Base-by-base conservation (phyloP, 2,113 vertebrate genomes). In the Pachypanchax playfairii region DNA sequence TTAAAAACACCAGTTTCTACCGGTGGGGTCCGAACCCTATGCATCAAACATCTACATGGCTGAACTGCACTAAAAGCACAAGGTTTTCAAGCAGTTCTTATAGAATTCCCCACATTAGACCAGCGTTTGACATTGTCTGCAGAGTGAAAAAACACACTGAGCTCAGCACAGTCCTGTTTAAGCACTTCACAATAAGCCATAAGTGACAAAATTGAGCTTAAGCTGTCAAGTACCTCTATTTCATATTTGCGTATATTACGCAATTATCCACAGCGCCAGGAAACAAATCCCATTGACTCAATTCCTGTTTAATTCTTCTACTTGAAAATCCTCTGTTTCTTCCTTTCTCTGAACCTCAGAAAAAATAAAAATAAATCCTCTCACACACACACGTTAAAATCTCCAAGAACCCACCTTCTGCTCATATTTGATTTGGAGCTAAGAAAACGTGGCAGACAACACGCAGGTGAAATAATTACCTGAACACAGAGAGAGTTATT, bases 251-350 rank as follows among this genome's bases (percentile, higher is more conserved):
- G 77, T 80, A 41, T 46, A 71, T 76, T 78, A 79, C 20, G 14
- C 75, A 80, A 73, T 81, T 68, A 73, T 49, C 63, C 59, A n/a
- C 46, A 44, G 51, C n/a, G 35, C 64, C 53, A 77, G 72, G 64
- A 73, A 82, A 77, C 67, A 81, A 81, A 83, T 75, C 64, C 65
- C 73, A 72, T 80, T 67, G 65, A 80, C 82, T 80, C 77, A 59
- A 78, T 80, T 85, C 60, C 65, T 53, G 79, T 85, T 87, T 82
- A 84, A 83, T 85, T 82, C 74, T 83, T 80, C 62, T 44, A 63
- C 74, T 71, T 73, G 71, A 84, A 79, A 85, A 76, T 70, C 56
- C 60, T 55, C 39, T 56, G 41, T 50, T 52, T 47, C 35, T 50
- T 74, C 26, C 64, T 73, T 64, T 65, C 39, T 55, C 43, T 51